Evolutionary conservation across 2,888 invertebrate genomes (phyloP), one percentile per base, ranked within the genome.

Genomic region (Hydraecia micacea): DNA sequence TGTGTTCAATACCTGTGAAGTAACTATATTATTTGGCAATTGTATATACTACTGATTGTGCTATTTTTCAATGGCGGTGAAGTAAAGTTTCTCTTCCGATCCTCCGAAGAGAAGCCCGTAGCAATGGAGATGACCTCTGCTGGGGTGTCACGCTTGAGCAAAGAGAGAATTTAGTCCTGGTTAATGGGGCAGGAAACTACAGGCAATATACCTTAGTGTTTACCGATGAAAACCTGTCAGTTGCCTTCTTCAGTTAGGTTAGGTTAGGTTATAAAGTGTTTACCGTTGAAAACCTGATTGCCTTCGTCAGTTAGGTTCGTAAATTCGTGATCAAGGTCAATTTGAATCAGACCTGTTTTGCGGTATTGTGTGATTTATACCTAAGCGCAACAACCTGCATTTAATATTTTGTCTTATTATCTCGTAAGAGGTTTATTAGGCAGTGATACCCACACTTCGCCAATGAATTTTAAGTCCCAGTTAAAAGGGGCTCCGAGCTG

Each of bases 311-410:
- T 2, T 8, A 52, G 6, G 36, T 72, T 42, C 15, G n/a, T 8
- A 52, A 4, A 28, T 72, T 42, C 15, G n/a, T 28, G 63, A n/a
- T 69, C 71, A 79, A 84, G 73, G 52, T 49, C 36, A 60, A 83
- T 36, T 66, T 1, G n/a, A 65, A 65, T 8, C 25, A 39, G 7
- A 68, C 36, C 28, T 7, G 63, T 72, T 71, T 80, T n/a, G 7
- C 3, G 21, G 18, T 67, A 25, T 65, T 60, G 6, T 21, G 13
- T 42, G n/a, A 42, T 8, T 21, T n/a, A 18, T 42, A 49, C 63
- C 63, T 49, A 18, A 21, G 21, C 0, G 55, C 68, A 63, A 55
- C 28, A 60, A 81, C 55, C 21, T 15, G 58, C 32, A 58, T 49
- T 13, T 28, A 46, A 0, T 42, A n/a, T n/a, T 46, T 46, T 9